Evolutionary conservation across 2,113 vertebrate species (phyloP).

Genomic region (Chrysemys picta): DNA sequence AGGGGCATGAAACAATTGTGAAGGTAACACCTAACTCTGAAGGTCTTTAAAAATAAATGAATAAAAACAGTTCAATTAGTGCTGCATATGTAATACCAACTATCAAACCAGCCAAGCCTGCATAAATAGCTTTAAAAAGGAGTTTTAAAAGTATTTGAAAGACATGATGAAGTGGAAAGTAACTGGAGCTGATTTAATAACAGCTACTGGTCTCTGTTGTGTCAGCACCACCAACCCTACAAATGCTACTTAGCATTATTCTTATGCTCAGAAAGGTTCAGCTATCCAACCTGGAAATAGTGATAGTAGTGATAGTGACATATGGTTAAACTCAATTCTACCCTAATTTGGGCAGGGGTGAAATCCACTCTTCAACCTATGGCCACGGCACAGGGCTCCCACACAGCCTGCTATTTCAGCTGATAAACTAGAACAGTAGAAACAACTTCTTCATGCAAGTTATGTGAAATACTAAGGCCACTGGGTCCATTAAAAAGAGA

Average conservation of each 20-base stretch:
- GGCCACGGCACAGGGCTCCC: neutral
- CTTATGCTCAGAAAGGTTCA: neutral
- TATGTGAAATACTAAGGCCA: neutral
- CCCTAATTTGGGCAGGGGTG: neutral
- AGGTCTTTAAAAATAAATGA: neutral
- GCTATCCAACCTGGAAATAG: neutral
- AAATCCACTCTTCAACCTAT: neutral
- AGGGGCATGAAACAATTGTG: neutral
- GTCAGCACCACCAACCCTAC: neutral
- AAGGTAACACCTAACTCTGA: neutral
- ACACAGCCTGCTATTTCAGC: neutral
- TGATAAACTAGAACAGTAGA: neutral
- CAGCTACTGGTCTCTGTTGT: rapidly evolving
- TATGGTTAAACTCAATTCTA: neutral
- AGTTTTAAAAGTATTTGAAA: neutral
- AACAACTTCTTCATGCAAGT: neutral
- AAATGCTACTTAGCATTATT: neutral
- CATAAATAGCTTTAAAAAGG: neutral
- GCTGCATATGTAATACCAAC: neutral
- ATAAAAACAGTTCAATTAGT: neutral
- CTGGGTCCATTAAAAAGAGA: neutral
- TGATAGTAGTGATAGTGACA: neutral
- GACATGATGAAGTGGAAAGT: neutral
- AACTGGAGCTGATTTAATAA: neutral
- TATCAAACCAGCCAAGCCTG: neutral